Percentiles rank a stretch among this genome's conserved stretches.
Evolutionary conservation across 2,797 vertebrate species (phyloP).

Genomic region (Caiman crocodilus): DNA sequence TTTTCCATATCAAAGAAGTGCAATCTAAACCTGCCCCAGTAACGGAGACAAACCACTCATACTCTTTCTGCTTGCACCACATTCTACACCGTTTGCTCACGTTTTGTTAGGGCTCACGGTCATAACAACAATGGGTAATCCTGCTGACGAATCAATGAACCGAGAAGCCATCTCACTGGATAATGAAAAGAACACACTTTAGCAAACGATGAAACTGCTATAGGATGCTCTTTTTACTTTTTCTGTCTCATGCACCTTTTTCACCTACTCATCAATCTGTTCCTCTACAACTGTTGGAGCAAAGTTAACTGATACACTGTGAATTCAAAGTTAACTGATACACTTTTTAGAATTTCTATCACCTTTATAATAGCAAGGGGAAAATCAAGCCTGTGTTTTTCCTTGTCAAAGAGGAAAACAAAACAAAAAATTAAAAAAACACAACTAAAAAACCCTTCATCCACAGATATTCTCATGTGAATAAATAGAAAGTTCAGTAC

Average conservation of each 20-base stretch:
- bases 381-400: slow-evolving; percentile 5
- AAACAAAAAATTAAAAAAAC: not conserved
- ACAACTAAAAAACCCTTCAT: not conserved
- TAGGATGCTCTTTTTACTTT: too few species aligned
- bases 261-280: not conserved
- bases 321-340: not conserved
- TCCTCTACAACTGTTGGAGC: not conserved
- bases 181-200: rapidly evolving
- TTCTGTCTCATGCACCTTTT: not conserved
- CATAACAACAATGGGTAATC: not conserved
- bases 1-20: not conserved
- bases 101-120: not conserved
- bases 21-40: not conserved
- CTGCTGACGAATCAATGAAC: too few species aligned
- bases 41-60: not conserved
- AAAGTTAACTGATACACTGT: rapidly evolving
- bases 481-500: slow-evolving; percentile 1
- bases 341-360: not conserved
- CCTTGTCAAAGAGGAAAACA: not conserved
- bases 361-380: not conserved
- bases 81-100: not conserved
- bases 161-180: not conserved
- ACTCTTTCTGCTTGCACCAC: not conserved
- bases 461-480: not conserved
- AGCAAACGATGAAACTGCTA: not conserved